Percentiles rank a stretch among this genome's conserved stretches.
Conservation (phyloP, 2,888 invertebrate species). For the Drosophila nr. fundita region DNA sequence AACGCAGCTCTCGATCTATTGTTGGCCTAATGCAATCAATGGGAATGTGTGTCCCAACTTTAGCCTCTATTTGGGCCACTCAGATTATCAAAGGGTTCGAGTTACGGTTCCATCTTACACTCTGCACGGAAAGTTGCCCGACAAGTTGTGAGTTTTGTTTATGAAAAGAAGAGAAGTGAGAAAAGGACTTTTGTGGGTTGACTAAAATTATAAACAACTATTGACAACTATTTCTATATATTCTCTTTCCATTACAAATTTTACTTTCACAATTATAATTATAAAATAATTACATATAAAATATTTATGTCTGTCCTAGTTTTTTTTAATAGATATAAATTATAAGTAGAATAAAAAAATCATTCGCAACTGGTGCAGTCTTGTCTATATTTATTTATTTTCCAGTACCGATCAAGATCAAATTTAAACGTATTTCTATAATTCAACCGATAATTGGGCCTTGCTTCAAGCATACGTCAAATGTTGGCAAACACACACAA, state of each 20-base stretch:
- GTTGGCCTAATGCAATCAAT: constrained; percentile 71
- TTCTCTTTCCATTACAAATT: background rate
- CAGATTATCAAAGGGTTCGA: constrained; percentile 21
- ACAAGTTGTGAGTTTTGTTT: constrained; percentile 1
- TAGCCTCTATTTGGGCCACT: background rate
- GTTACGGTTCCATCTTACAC: constrained; percentile 3
- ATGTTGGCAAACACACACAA: background rate
- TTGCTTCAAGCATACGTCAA: background rate
- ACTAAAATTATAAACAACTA: no score
- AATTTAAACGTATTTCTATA: background rate
- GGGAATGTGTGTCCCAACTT: constrained; percentile 54
- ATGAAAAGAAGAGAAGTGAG: no score
- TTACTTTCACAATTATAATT: background rate
- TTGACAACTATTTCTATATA: background rate
- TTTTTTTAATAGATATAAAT: background rate
- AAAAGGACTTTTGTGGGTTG: background rate
- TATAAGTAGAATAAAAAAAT: background rate
- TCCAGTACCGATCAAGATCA: background rate
- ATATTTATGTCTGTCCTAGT: accelerated
- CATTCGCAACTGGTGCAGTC: accelerated
- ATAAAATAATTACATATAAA: background rate
- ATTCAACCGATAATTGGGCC: no score
- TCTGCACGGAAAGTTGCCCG: background rate
- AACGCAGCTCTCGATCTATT: constrained; percentile 37
- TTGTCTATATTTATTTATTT: background rate